Conservation (phyloP, 2,113 vertebrate species). For the Oplegnathus fasciatus region DNA sequence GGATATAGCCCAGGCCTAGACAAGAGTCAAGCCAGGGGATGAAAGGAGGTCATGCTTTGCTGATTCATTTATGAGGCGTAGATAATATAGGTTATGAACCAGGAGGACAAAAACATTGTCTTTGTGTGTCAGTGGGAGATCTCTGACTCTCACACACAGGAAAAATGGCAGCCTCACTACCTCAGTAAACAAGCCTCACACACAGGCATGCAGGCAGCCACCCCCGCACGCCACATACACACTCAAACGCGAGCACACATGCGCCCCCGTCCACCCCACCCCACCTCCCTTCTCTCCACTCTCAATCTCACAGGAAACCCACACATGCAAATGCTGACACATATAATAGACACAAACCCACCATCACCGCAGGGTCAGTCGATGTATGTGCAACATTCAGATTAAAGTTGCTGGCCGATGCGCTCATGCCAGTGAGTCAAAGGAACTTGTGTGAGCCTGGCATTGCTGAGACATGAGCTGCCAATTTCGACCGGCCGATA, state of each 20-base stretch:
- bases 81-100: slow-evolving; percentile 51
- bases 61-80: slow-evolving; percentile 27
- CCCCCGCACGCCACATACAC: slow-evolving; percentile 66
- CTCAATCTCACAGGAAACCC: slow-evolving; percentile 76
- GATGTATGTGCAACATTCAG: slow-evolving; percentile 37
- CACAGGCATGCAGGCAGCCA: slow-evolving; percentile 70
- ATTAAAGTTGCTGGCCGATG: slow-evolving; percentile 17
- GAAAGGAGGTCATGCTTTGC: slow-evolving; percentile 55
- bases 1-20: slow-evolving; percentile 53
- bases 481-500: slow-evolving; percentile 14
- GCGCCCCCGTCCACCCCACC: slow-evolving; percentile 35
- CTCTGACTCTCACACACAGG: slow-evolving; percentile 38
- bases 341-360: slow-evolving; percentile 46
- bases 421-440: slow-evolving; percentile 48
- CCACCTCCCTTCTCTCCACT: slow-evolving; percentile 33
- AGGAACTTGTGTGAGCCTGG: slow-evolving; percentile 3
- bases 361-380: slow-evolving; percentile 43
- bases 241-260: slow-evolving; percentile 48
- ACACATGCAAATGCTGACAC: slow-evolving; percentile 72
- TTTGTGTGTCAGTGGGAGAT: slow-evolving; percentile 60
- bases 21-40: slow-evolving; percentile 52
- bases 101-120: slow-evolving; percentile 33
- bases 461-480: slow-evolving; percentile 25
- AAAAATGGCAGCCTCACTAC: slow-evolving; percentile 68
- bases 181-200: slow-evolving; percentile 76